Evolutionary conservation across 2,797 vertebrate species (phyloP).

Genomic region (Scyliorhinus canicula): DNA sequence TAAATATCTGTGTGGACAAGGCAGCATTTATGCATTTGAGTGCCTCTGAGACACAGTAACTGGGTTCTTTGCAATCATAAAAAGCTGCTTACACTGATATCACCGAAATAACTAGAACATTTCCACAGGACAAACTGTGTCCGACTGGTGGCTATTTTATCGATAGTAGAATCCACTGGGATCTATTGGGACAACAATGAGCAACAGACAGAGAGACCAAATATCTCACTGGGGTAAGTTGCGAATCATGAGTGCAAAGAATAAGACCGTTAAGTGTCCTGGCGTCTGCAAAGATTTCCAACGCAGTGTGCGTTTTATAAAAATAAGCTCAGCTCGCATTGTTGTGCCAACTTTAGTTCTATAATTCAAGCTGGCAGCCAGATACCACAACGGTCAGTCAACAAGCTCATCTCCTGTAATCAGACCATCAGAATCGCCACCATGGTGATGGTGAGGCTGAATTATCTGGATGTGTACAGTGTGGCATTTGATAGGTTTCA

Average conservation of each 20-base stretch:
- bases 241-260: slow-evolving; percentile 28
- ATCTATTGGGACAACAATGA: background rate
- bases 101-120: slow-evolving; percentile 2
- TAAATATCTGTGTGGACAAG: slow-evolving; percentile 61
- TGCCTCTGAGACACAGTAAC: slow-evolving; percentile 49
- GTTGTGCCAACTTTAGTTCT: background rate
- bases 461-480: background rate
- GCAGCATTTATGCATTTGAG: slow-evolving; percentile 58
- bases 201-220: background rate
- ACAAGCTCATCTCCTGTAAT: background rate
- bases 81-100: slow-evolving; percentile 9
- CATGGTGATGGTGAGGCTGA: background rate
- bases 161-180: background rate
- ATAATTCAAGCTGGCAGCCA: slow-evolving; percentile 32
- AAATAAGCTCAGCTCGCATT: background rate
- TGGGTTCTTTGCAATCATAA: background rate
- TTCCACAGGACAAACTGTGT: background rate
- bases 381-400: background rate
- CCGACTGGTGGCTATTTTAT: slow-evolving; percentile 13
- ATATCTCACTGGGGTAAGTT: background rate
- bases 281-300: background rate
- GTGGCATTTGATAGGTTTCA: background rate
- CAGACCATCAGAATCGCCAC: background rate
- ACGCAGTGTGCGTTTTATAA: background rate
- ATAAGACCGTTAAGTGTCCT: background rate